A percentile compares a stretch with the other conserved stretches of the same genome.
phyloP scores from a whole-genome alignment of 2,797 vertebrate genomes.

The Denticeps clupeoides region DNA sequence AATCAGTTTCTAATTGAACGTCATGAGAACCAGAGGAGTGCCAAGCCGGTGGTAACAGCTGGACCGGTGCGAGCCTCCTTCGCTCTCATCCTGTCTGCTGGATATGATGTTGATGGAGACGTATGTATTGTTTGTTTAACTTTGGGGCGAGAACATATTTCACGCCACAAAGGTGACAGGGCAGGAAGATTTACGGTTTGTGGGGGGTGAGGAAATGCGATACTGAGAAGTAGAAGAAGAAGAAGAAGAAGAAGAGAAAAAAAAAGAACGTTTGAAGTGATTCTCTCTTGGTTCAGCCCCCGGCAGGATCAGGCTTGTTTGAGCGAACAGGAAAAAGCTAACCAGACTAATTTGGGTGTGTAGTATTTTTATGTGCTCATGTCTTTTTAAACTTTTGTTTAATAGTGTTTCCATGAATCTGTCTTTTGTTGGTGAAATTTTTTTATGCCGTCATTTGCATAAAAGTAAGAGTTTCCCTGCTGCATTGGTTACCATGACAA shows the following conservation, averaged over 20 bases:
- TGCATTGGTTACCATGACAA: no score
- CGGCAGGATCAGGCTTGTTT: constrained; percentile 47
- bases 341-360: background rate
- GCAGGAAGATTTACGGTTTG: constrained; percentile 42
- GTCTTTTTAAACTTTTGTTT: background rate
- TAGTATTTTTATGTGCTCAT: background rate
- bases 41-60: constrained; percentile 17
- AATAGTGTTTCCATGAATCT: no score
- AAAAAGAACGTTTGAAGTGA: constrained; percentile 52
- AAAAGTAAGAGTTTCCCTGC: no score
- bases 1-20: constrained; percentile 39
- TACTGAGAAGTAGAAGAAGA: constrained; percentile 18
- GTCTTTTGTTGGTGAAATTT: no score
- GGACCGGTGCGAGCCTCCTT: background rate
- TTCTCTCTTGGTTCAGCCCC: constrained; percentile 45
- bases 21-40: constrained; percentile 29
- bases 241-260: background rate
- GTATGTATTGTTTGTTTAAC: constrained; percentile 65
- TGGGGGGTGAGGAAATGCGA: constrained; percentile 47
- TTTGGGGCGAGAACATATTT: constrained; percentile 59
- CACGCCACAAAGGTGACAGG: constrained; percentile 48
- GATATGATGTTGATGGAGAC: constrained; percentile 53
- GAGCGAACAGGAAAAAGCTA: constrained; percentile 36
- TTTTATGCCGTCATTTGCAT: no score
- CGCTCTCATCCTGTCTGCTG: constrained; percentile 23